Evolutionary conservation across 2,888 invertebrate genomes (phyloP).

Genomic region (Drosophila borealis): DNA sequence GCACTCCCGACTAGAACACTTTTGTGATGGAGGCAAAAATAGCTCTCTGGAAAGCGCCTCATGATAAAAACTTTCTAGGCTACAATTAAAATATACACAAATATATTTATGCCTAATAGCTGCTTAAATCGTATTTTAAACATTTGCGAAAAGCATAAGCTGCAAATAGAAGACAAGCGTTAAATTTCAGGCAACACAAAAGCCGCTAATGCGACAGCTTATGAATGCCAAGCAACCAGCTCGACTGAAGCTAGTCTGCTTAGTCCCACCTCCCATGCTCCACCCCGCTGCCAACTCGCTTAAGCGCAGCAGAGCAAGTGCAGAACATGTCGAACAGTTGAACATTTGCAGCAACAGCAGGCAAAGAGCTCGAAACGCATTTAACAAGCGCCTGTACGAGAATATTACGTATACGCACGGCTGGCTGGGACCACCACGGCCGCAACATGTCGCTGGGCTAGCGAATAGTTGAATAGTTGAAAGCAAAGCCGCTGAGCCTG

Average conservation of each 20-base stretch:
- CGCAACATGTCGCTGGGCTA: conserved; percentile 39
- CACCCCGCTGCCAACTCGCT: background rate
- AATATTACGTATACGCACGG: conserved; percentile 67
- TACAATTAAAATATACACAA: background rate
- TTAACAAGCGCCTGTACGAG: conserved; percentile 15
- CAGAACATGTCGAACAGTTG: conserved; percentile 19
- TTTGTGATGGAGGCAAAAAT: too few species aligned
- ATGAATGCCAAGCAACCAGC: conserved; percentile 3
- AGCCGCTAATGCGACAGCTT: conserved; percentile 4
- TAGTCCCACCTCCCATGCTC: background rate
- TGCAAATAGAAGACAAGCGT: conserved; percentile 7
- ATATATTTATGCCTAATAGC: background rate
- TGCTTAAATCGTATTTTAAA: background rate
- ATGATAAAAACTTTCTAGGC: too few species aligned
- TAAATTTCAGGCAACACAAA: conserved; percentile 9
- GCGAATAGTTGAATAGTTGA: too few species aligned
- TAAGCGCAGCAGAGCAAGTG: conserved; percentile 7
- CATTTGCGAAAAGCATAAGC: background rate
- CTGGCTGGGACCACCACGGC: conserved; percentile 33
- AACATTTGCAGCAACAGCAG: conserved; percentile 12
- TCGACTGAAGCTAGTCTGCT: background rate
- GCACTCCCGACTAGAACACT: too few species aligned
- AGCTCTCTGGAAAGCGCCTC: background rate
- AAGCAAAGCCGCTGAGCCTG: background rate
- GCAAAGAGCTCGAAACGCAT: background rate